Evolutionary conservation across 2,113 vertebrate genomes (phyloP), one percentile per base, ranked within the genome.

Genomic region (Oophaga pumilio): DNA sequence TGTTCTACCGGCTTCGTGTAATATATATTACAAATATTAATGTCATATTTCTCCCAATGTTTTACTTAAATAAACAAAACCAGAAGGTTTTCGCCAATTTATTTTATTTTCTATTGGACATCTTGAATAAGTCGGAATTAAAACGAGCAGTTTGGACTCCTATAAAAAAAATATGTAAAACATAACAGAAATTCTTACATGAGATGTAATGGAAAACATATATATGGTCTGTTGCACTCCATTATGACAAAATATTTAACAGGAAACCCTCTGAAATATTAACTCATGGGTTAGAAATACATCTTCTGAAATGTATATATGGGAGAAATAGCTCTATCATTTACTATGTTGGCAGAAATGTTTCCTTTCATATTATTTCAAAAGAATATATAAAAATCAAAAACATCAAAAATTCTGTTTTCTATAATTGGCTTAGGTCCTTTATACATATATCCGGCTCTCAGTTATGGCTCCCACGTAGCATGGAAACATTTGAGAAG

Each of bases 61-160:
- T 87, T 74, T 74, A 87, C 82, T 82, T 82, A 68, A 81, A 82
- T 87, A 87, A 87, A 87, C 79, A 87, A 82, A 87, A 87, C 86
- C 86, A 87, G 86, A 82, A 74, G 33, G 86, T 82, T 82, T 82
- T 82, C 52, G 86, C 66, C 68, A 76, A 87, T 87, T 87, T 82
- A 18, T 64, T 87, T 76, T 77, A 73, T 87, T 87, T 87, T 82
- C 62, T 87, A 62, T 82, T 68, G 50, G 68, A 87, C 18, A 74
- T 59, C 56, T 57, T 50, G 53, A 87, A 82, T 86, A 78, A 79
- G 60, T 53, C 43, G 60, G 57, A 86, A 77, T 82, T 64, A 87
- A 82, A 87, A 74, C 15, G 86, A 87, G 79, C 68, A 81, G 64
- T 87, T 86, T 87, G 78, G 78, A 62, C 66, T 82, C 78, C 77